Evolutionary conservation across 2,797 vertebrate species (phyloP).

Genomic region (Meriones psammophilus): DNA sequence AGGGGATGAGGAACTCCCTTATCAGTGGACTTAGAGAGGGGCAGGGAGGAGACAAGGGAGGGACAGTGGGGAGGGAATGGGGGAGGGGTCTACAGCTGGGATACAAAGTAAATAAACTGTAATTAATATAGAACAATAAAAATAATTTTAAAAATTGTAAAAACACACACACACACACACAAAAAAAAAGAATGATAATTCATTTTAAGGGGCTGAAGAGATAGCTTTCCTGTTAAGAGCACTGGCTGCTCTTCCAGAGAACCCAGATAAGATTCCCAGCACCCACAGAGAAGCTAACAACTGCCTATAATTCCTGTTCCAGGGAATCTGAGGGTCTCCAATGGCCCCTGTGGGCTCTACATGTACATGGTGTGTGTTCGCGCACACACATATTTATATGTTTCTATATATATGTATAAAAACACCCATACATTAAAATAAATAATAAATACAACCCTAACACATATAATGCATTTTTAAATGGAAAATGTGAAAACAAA

Average conservation of each 20-base stretch:
- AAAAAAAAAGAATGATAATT: background rate
- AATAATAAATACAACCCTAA: constrained; percentile 14
- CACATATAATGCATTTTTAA: background rate
- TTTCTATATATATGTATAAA: background rate
- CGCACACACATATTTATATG: too few relatives aligned
- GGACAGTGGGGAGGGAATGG: too few relatives aligned
- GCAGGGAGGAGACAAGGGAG: too few relatives aligned
- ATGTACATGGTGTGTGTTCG: background rate
- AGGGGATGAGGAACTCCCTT: too few relatives aligned
- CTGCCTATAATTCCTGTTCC: background rate
- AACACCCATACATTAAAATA: background rate
- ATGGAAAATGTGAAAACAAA: constrained; percentile 22
- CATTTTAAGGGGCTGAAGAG: background rate
- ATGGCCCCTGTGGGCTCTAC: background rate
- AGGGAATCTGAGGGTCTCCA: background rate
- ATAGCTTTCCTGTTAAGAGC: background rate
- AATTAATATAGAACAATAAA: too few relatives aligned
- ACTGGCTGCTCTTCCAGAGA: background rate
- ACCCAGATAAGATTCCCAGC: too few relatives aligned
- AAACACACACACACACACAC: too few relatives aligned
- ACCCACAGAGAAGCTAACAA: background rate
- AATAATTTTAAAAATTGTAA: too few relatives aligned
- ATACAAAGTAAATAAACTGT: too few relatives aligned
- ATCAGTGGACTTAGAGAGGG: too few relatives aligned
- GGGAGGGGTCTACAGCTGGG: too few relatives aligned